These are phyloP conservation scores for Epirrhoe alternata DNA, from an alignment of 2,888 invertebrate species.

Conservation along the genomic window DNA sequence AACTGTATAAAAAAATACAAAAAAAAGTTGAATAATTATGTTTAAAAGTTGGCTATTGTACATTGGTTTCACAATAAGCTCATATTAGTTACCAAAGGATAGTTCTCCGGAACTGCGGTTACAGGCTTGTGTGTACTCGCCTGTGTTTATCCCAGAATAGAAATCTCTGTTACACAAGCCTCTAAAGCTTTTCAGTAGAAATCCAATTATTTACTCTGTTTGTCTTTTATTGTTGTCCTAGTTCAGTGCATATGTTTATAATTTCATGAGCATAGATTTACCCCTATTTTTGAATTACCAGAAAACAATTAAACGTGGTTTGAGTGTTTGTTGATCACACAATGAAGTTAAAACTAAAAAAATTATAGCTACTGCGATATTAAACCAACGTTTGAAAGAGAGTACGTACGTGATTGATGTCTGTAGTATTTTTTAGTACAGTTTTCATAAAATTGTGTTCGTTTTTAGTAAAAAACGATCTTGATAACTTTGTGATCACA, in stretches of 20 bases:
- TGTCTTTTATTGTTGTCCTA: constrained; percentile 7
- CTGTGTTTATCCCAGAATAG: constrained; percentile 11
- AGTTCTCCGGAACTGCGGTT: constrained; percentile 11
- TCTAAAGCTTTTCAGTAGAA: constrained; percentile 19
- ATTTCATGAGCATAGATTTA: neutral
- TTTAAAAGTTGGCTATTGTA: neutral
- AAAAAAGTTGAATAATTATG: neutral
- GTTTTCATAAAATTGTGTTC: too few relatives aligned
- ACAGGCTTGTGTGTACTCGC: constrained; percentile 13
- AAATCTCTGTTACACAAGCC: constrained; percentile 19
- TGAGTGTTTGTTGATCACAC: too few relatives aligned
- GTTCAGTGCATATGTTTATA: neutral
- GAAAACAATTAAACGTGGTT: too few relatives aligned
- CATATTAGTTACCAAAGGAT: constrained; percentile 14
- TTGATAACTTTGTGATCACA: too few relatives aligned
- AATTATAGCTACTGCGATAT: too few relatives aligned
- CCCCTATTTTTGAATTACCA: too few relatives aligned
- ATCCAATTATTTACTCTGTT: constrained; percentile 10
- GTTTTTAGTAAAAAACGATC: too few relatives aligned
- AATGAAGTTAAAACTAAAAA: too few relatives aligned
- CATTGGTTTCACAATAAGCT: constrained; percentile 11
- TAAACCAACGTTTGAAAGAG: too few relatives aligned
- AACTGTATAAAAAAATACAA: constrained; percentile 82
- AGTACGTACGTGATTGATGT: too few relatives aligned
- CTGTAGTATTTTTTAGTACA: too few relatives aligned